Evolutionary conservation across 2,797 vertebrate species (phyloP).

Genomic region (Paramormyrops hopkinsi): DNA sequence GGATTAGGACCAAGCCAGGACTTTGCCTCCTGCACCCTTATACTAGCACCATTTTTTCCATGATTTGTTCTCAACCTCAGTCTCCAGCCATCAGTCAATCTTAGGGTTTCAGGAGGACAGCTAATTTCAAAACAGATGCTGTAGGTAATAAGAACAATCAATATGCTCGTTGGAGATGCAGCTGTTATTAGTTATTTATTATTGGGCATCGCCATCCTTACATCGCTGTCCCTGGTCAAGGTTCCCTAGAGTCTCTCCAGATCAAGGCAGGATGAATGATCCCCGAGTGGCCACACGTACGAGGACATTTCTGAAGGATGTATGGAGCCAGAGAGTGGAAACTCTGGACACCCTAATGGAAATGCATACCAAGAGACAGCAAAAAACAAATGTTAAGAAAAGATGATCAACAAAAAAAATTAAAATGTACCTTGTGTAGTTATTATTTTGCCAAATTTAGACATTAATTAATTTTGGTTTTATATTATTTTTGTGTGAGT

Average conservation of each 20-base stretch:
- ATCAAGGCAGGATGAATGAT: slow-evolving; percentile 18
- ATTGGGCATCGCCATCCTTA: slow-evolving; percentile 14
- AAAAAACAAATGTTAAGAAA: neutral
- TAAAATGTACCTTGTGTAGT: neutral
- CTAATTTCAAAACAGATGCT: slow-evolving; percentile 11
- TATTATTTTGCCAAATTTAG: neutral
- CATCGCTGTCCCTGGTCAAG: slow-evolving; percentile 30
- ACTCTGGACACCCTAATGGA: neutral
- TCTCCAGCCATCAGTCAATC: neutral
- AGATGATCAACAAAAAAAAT: neutral
- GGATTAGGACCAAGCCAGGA: neutral
- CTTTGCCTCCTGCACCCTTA: neutral
- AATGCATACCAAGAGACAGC: neutral
- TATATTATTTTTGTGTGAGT: neutral
- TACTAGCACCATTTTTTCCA: neutral
- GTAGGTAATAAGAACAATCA: slow-evolving; percentile 12
- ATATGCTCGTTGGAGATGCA: neutral
- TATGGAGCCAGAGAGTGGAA: neutral
- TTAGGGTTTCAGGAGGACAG: slow-evolving; percentile 1
- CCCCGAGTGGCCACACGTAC: neutral
- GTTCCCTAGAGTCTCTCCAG: slow-evolving; percentile 31
- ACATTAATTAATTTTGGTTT: neutral
- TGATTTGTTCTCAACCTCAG: neutral
- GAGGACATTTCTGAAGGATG: neutral
- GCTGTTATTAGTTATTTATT: slow-evolving; percentile 19